These are phyloP conservation scores for Calephelis virginiensis DNA, from an alignment of 1,140 invertebrate species.

Conservation along the genomic window DNA sequence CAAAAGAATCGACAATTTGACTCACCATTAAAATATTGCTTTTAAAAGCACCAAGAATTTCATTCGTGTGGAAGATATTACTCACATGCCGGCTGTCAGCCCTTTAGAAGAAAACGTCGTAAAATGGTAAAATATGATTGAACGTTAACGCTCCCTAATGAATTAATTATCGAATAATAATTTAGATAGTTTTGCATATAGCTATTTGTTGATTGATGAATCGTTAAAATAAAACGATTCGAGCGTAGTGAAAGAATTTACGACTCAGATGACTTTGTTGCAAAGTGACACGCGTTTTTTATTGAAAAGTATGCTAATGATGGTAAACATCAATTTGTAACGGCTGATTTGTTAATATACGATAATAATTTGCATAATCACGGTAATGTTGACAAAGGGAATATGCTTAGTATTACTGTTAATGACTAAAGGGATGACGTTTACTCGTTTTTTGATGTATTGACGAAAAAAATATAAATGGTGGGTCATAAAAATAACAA, in stretches of 20 bases:
- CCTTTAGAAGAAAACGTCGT: slow-evolving; percentile 40
- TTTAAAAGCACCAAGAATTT: slow-evolving; percentile 56
- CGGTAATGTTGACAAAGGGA: slow-evolving; percentile 35
- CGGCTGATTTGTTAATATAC: slow-evolving; percentile 74
- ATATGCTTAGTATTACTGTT: slow-evolving; percentile 36
- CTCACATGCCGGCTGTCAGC: slow-evolving; percentile 42
- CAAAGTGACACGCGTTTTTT: slow-evolving; percentile 61
- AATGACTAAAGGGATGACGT: slow-evolving; percentile 57
- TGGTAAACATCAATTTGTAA: slow-evolving; percentile 74
- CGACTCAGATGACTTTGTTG: slow-evolving; percentile 25
- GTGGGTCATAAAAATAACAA: slow-evolving; percentile 44
- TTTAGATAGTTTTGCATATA: slow-evolving; percentile 51
- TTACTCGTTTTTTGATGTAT: slow-evolving; percentile 63
- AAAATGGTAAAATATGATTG: slow-evolving; percentile 57
- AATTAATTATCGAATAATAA: slow-evolving; percentile 54
- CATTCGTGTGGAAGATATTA: slow-evolving; percentile 61
- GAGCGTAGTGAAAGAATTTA: slow-evolving; percentile 49
- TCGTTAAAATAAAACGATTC: slow-evolving; percentile 18
- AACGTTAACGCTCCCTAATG: slow-evolving; percentile 42
- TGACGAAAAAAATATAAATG: slow-evolving; percentile 55
- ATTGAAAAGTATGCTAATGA: slow-evolving; percentile 65
- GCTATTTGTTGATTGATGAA: slow-evolving; percentile 61
- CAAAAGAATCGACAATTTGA: slow-evolving; percentile 71
- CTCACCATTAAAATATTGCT: slow-evolving; percentile 73
- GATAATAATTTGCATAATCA: slow-evolving; percentile 69